phyloP scores from a whole-genome alignment of 2,797 vertebrate genomes.

The Pseudopleuronectes americanus region DNA sequence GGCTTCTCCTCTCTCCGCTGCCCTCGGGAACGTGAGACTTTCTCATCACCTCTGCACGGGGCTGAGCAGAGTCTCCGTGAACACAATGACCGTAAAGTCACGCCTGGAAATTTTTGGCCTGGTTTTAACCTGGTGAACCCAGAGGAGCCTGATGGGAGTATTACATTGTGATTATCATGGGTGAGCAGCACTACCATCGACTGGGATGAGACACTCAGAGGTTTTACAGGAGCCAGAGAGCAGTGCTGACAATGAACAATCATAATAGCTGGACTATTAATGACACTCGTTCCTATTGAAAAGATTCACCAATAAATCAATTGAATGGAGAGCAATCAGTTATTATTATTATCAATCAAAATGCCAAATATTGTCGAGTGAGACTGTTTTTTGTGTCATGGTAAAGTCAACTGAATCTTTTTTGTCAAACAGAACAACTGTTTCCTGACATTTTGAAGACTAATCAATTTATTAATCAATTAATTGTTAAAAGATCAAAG shows the following conservation, averaged over 20 bases:
- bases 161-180: constrained; percentile 7
- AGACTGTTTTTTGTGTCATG: too few species aligned
- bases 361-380: too few species aligned
- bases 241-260: neutral
- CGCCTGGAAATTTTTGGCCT: constrained; percentile 38
- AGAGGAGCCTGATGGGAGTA: constrained; percentile 11
- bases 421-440: too few species aligned
- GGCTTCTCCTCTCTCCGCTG: constrained; percentile 24
- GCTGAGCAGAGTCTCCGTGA: constrained; percentile 27
- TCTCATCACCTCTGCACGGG: constrained; percentile 57
- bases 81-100: constrained; percentile 38
- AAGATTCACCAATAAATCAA: too few species aligned
- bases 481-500: too few species aligned
- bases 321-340: too few species aligned
- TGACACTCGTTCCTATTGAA: too few species aligned
- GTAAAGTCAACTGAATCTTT: too few species aligned
- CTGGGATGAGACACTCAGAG: constrained; percentile 8
- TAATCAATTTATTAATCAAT: too few species aligned
- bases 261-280: too few species aligned
- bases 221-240: constrained; percentile 5
- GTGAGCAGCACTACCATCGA: neutral
- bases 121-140: constrained; percentile 29
- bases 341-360: too few species aligned
- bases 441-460: too few species aligned
- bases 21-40: constrained; percentile 44